Conservation (phyloP, 2,888 invertebrate genomes). For the Andricus curvator region DNA sequence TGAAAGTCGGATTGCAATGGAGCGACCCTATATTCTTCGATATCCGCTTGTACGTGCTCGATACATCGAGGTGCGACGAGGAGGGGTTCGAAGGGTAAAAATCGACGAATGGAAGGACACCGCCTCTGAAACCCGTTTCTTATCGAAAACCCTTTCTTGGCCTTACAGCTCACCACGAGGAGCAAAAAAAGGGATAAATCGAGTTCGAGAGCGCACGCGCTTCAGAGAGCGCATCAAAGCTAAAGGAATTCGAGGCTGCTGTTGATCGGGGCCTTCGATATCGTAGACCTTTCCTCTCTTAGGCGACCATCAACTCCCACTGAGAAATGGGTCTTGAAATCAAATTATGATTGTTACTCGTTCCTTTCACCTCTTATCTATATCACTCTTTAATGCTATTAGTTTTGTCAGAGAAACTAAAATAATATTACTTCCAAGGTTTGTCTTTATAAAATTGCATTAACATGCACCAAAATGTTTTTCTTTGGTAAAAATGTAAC, state of each 20-base stretch:
- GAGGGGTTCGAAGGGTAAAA: conserved; percentile 25
- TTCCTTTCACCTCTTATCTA: neutral
- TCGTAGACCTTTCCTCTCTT: conserved; percentile 42
- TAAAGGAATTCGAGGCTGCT: conserved; percentile 44
- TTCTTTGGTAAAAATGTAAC: too few species aligned
- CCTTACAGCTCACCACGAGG: conserved; percentile 23
- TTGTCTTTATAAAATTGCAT: too few species aligned
- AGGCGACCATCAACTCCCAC: conserved; percentile 41
- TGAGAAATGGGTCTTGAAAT: neutral
- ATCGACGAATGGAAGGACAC: conserved; percentile 41
- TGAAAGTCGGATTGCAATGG: neutral
- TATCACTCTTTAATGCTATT: neutral
- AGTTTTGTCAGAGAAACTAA: neutral
- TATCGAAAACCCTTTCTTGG: conserved; percentile 55
- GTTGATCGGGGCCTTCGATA: conserved; percentile 52
- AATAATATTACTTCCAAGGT: neutral
- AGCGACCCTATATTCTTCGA: neutral
- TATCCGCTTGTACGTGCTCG: conserved; percentile 9
- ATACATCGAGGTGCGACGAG: conserved; percentile 20
- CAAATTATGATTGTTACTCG: conserved; percentile 11
- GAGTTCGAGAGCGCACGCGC: conserved; percentile 25
- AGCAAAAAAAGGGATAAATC: conserved; percentile 20
- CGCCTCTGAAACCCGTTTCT: conserved; percentile 55
- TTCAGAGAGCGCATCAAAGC: conserved; percentile 21
- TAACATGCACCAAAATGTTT: too few species aligned